These are phyloP conservation scores for Drosophila auraria DNA, from an alignment of 1,140 invertebrate species.

Conservation along the genomic window DNA sequence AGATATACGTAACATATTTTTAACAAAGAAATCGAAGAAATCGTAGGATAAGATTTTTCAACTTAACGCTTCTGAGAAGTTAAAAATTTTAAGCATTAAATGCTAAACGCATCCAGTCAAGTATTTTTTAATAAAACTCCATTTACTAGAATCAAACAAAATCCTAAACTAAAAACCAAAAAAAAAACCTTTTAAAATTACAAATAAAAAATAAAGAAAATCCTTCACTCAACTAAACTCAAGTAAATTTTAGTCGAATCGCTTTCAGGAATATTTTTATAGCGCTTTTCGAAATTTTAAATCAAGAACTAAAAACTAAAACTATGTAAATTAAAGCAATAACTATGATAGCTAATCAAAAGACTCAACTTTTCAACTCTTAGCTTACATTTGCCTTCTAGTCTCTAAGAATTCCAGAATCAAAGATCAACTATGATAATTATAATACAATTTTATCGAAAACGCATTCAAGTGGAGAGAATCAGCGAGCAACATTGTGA, in stretches of 20 bases:
- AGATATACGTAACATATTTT: slow-evolving; percentile 73
- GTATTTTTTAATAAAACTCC: slow-evolving; percentile 72
- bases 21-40: slow-evolving; percentile 29
- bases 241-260: slow-evolving; percentile 73
- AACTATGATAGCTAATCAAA: slow-evolving; percentile 70
- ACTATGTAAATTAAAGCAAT: slow-evolving; percentile 71
- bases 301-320: slow-evolving; percentile 51
- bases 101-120: slow-evolving; percentile 58
- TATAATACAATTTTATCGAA: slow-evolving; percentile 30
- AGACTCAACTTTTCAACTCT: slow-evolving; percentile 73
- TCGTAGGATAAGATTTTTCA: slow-evolving; percentile 61
- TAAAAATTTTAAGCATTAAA: slow-evolving; percentile 75
- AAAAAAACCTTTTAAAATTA: slow-evolving; percentile 28
- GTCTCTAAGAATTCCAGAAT: slow-evolving; percentile 56
- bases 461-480: slow-evolving; percentile 48
- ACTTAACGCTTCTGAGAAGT: slow-evolving; percentile 78
- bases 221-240: slow-evolving; percentile 35
- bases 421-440: slow-evolving; percentile 38
- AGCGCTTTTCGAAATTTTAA: slow-evolving; percentile 78
- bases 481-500: slow-evolving; percentile 83
- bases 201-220: slow-evolving; percentile 8
- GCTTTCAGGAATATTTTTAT: slow-evolving; percentile 77
- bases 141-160: slow-evolving; percentile 51
- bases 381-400: slow-evolving; percentile 83
- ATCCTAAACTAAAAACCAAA: slow-evolving; percentile 3